These are phyloP conservation scores for Poecilia gillii DNA, from an alignment of 2,797 vertebrate species.

Conservation along the genomic window DNA sequence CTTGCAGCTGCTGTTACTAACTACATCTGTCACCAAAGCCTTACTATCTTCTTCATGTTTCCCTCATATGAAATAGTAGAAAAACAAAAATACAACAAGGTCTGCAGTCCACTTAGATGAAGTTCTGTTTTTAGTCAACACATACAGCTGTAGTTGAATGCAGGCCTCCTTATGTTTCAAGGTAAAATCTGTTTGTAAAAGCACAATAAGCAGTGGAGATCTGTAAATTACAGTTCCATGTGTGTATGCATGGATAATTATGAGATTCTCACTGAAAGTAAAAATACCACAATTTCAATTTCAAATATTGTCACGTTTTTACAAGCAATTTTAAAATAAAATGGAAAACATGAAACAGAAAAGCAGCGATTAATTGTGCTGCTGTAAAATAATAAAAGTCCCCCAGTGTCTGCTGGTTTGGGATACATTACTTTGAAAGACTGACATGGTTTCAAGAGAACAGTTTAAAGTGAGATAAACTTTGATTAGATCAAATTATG, in stretches of 20 bases:
- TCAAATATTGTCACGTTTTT: not conserved
- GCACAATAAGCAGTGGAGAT: conserved; percentile 1
- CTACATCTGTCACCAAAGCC: not conserved
- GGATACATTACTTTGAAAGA: not conserved
- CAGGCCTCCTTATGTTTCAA: not conserved
- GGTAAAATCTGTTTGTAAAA: not conserved
- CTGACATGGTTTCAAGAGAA: not conserved
- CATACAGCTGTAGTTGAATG: not conserved
- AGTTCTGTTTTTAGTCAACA: not conserved
- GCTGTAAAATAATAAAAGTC: not conserved
- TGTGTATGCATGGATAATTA: not conserved
- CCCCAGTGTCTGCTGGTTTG: not conserved
- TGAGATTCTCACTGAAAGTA: not conserved
- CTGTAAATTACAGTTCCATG: not conserved
- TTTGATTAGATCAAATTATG: not conserved
- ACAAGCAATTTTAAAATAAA: not conserved
- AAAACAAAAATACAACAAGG: not conserved
- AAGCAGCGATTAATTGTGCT: not conserved
- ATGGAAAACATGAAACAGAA: not conserved
- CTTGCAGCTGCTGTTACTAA: not conserved
- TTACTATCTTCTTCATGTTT: not conserved
- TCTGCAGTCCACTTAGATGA: not conserved
- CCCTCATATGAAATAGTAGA: not conserved
- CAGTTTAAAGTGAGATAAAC: not conserved
- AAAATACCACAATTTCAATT: not conserved